phyloP scores from a whole-genome alignment of 2,888 invertebrate genomes.

The Dascillus cervinus region DNA sequence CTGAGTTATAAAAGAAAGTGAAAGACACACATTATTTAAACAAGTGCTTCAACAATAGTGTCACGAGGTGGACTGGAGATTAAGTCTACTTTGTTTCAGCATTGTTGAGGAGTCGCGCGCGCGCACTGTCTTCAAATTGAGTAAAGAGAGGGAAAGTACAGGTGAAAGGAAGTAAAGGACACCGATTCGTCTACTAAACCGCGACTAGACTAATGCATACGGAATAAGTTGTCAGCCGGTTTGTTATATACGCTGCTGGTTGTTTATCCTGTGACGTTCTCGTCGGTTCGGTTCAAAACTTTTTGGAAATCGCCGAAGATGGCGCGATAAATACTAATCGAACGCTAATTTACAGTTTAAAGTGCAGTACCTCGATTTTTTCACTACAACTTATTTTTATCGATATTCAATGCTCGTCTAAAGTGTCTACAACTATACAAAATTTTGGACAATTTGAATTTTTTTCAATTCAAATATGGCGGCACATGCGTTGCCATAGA shows the following conservation, averaged over 20 bases:
- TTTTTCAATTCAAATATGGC: too few species aligned
- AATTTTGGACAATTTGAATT: too few species aligned
- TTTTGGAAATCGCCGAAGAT: constrained; percentile 6
- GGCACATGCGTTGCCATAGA: too few species aligned
- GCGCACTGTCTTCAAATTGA: constrained; percentile 21
- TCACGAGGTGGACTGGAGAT: constrained; percentile 20
- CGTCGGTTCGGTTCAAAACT: constrained; percentile 4
- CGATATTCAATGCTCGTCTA: too few species aligned
- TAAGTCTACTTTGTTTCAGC: constrained; percentile 18
- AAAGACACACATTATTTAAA: constrained; percentile 11
- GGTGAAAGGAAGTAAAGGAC: constrained; percentile 27
- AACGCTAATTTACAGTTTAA: too few species aligned
- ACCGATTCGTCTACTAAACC: constrained; percentile 18
- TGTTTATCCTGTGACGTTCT: constrained; percentile 10
- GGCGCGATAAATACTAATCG: too few species aligned
- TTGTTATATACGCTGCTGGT: constrained; percentile 10
- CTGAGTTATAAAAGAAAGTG: constrained; percentile 7
- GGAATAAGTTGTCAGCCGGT: constrained; percentile 11
- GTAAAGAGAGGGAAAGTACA: constrained; percentile 27
- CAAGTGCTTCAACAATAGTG: constrained; percentile 21
- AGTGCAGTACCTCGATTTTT: too few species aligned
- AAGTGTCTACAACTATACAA: too few species aligned
- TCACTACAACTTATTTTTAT: too few species aligned
- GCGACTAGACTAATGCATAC: constrained; percentile 10
- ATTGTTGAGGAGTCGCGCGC: constrained; percentile 22